Evolutionary conservation across 2,113 vertebrate species (phyloP).

Genomic region (Tachysurus vachellii): DNA sequence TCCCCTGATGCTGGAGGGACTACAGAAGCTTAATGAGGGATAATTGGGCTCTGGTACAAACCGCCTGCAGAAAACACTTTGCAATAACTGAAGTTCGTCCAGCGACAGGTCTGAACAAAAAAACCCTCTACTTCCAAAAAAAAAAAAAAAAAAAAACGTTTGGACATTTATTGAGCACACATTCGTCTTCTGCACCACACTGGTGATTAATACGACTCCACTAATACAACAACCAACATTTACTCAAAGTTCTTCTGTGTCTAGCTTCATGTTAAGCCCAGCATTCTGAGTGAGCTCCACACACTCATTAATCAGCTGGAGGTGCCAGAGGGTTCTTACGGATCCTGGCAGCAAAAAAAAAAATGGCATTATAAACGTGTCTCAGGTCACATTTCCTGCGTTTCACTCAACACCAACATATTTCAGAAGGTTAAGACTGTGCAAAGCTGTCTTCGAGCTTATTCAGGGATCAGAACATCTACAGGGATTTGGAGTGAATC

Average conservation of each 20-base stretch:
- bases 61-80: slow-evolving; percentile 33
- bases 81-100: neutral
- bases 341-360: neutral
- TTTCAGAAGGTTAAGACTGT: neutral
- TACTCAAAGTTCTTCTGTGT: neutral
- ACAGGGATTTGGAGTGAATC: slow-evolving; percentile 8
- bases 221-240: neutral
- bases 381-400: slow-evolving; percentile 14
- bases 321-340: slow-evolving; percentile 8
- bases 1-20: slow-evolving; percentile 20
- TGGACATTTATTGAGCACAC: neutral
- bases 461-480: slow-evolving; percentile 16
- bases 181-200: neutral
- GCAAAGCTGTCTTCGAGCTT: slow-evolving; percentile 17
- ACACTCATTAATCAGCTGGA: neutral
- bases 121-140: neutral
- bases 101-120: slow-evolving; percentile 28
- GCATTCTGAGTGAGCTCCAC: neutral
- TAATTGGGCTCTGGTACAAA: slow-evolving; percentile 47
- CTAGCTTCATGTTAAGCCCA: neutral
- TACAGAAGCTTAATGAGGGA: slow-evolving; percentile 41
- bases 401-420: slow-evolving; percentile 1
- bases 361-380: slow-evolving; percentile 11
- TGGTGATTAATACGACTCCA: neutral
- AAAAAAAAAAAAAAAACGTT: neutral